phyloP scores from a whole-genome alignment of 2,113 vertebrate genomes.

The Macroglossus sobrinus region DNA sequence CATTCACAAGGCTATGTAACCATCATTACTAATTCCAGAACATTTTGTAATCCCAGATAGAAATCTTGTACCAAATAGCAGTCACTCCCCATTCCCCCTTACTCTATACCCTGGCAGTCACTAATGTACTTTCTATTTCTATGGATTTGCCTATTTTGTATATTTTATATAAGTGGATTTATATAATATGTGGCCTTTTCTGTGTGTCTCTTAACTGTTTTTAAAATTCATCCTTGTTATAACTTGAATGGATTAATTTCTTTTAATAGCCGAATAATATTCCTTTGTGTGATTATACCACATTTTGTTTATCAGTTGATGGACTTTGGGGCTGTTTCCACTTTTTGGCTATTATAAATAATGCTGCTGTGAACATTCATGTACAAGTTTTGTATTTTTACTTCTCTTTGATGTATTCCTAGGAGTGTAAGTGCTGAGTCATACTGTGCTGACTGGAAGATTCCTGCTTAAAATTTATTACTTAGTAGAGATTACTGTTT shows the following conservation, averaged over 20 bases:
- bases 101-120: not conserved
- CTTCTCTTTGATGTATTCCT: not conserved
- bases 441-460: too few species aligned
- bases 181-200: not conserved
- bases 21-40: not conserved
- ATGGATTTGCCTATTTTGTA: not conserved
- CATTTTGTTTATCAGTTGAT: not conserved
- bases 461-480: too few species aligned
- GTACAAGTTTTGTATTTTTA: not conserved
- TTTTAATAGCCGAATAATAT: not conserved
- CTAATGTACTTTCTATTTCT: not conserved
- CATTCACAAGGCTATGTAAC: not conserved
- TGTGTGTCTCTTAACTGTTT: not conserved
- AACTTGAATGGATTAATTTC: not conserved
- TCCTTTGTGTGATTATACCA: not conserved
- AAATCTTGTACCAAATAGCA: not conserved
- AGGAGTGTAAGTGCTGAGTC: not conserved
- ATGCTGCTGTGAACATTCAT: not conserved
- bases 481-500: too few species aligned
- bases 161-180: not conserved
- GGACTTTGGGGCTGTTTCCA: not conserved
- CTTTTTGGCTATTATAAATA: not conserved
- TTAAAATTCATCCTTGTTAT: not conserved
- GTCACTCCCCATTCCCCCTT: too few species aligned
- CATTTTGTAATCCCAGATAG: not conserved